These are phyloP conservation scores for Druon quercuslanigerum DNA, from an alignment of 1,140 invertebrate genomes.

Conservation along the genomic window DNA sequence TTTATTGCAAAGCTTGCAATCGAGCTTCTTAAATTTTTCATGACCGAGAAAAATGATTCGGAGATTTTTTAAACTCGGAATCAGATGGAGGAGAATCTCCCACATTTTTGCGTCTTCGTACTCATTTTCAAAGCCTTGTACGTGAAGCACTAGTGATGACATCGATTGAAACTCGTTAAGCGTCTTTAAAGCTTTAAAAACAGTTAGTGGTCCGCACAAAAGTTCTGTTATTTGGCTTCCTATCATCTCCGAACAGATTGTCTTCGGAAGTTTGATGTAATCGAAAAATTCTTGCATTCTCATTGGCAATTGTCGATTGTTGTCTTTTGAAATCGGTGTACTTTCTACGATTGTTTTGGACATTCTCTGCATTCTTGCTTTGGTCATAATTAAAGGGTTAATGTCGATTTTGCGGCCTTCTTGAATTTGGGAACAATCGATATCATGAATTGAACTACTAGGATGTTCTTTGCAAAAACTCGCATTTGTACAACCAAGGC, in stretches of 20 bases:
- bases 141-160: background rate
- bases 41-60: background rate
- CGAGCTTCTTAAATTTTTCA: background rate
- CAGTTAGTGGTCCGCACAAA: too few species aligned
- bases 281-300: too few species aligned
- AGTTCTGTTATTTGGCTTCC: too few species aligned
- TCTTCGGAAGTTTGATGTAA: too few species aligned
- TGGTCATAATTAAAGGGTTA: background rate
- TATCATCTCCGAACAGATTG: too few species aligned
- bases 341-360: background rate
- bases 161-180: background rate
- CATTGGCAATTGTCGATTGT: too few species aligned
- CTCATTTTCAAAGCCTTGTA: background rate
- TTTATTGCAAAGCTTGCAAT: too few species aligned
- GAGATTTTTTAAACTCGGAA: background rate
- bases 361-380: background rate
- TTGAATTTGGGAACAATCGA: background rate
- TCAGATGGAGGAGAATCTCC: background rate
- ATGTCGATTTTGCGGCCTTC: background rate
- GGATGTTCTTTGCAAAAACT: slow-evolving; percentile 8
- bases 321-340: too few species aligned
- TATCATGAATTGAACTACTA: background rate
- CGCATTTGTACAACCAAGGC: background rate
- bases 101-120: background rate
- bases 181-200: background rate